A percentile compares a stretch with the other conserved stretches of the same genome.
Evolutionary conservation across 2,888 invertebrate genomes (phyloP).

Genomic region (Ormyrus rosae): DNA sequence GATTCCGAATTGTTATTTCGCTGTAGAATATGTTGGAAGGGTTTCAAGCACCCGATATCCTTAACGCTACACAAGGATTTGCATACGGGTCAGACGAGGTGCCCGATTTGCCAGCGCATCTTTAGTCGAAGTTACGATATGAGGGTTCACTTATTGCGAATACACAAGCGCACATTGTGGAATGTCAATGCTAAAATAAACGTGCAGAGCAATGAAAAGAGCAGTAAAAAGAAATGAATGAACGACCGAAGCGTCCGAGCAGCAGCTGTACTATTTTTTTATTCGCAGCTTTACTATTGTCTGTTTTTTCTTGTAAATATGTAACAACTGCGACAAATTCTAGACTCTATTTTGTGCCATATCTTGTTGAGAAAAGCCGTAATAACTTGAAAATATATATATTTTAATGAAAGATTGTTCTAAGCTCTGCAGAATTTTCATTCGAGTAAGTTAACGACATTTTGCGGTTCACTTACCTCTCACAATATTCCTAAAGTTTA

Average conservation of each 20-base stretch:
- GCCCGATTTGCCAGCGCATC: slow-evolving; percentile 80
- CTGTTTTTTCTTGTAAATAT: slow-evolving; percentile 18
- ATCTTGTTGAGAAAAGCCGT: slow-evolving; percentile 2
- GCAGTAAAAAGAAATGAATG: slow-evolving; percentile 53
- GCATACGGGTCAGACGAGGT: slow-evolving; percentile 81
- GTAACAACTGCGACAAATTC: slow-evolving; percentile 1
- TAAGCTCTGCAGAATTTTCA: slow-evolving; percentile 18
- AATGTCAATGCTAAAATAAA: slow-evolving; percentile 64
- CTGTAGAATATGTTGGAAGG: slow-evolving; percentile 81
- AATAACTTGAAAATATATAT: slow-evolving; percentile 5
- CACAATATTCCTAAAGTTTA: not conserved
- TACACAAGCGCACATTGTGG: slow-evolving; percentile 77
- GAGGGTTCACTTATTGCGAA: slow-evolving; percentile 79
- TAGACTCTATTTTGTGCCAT: slow-evolving; percentile 47
- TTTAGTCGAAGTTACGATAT: slow-evolving; percentile 81
- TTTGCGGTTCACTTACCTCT: slow-evolving; percentile 4
- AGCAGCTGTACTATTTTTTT: not conserved
- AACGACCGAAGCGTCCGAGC: not conserved
- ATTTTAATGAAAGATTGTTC: slow-evolving; percentile 11
- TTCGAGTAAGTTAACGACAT: not conserved
- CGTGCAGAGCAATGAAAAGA: slow-evolving; percentile 47
- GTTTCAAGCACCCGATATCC: slow-evolving; percentile 81
- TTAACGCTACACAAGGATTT: slow-evolving; percentile 81
- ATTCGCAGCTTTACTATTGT: not conserved
- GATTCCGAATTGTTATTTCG: slow-evolving; percentile 80